Evolutionary conservation across 64 coral and sea anemone genomes (phyloP).

Genomic region (Pocillopora verrucosa): DNA sequence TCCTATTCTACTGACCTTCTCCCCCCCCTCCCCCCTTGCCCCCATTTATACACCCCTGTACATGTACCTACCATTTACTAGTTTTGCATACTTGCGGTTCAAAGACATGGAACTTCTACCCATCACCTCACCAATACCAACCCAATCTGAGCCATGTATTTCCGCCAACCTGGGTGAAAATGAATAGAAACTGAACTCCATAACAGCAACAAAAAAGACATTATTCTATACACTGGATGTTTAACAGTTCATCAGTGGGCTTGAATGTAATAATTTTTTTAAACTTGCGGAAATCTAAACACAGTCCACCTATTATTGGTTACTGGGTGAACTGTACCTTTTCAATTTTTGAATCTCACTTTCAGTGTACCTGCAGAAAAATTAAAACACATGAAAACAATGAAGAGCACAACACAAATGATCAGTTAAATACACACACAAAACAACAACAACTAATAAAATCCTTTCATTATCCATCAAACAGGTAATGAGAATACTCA

Average conservation of each 20-base stretch:
- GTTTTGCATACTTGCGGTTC: background rate
- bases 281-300: too few relatives aligned
- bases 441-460: too few relatives aligned
- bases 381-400: background rate
- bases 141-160: conserved; percentile 6
- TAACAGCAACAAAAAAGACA: background rate
- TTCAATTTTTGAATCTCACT: conserved; percentile 1
- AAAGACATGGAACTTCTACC: conserved; percentile 25
- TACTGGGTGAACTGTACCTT: background rate
- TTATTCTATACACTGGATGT: background rate
- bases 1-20: too few relatives aligned
- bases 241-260: too few relatives aligned
- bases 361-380: conserved; percentile 6
- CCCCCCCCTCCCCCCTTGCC: too few relatives aligned
- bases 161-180: background rate
- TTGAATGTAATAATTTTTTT: too few relatives aligned
- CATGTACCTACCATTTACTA: background rate
- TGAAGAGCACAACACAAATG: too few relatives aligned
- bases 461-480: too few relatives aligned
- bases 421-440: background rate
- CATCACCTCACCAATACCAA: background rate
- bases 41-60: too few relatives aligned
- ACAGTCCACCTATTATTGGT: too few relatives aligned
- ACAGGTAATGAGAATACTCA: background rate
- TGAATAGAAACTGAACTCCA: too few relatives aligned